Percentiles rank a stretch among this genome's conserved stretches.
Evolutionary conservation across 2,797 vertebrate genomes (phyloP).

Genomic region (Microtus californicus): DNA sequence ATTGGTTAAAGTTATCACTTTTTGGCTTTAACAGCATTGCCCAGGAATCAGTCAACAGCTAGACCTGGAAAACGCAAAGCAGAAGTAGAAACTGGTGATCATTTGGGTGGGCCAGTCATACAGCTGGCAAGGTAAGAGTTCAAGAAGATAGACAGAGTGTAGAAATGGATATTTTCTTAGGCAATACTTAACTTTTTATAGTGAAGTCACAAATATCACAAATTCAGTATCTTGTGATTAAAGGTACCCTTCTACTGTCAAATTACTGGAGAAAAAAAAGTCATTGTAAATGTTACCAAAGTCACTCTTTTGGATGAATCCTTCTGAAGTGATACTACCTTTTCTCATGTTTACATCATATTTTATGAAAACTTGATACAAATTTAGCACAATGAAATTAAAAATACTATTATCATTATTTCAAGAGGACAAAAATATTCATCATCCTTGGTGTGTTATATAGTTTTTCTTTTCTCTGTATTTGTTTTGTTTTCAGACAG

Average conservation of each 20-base stretch:
- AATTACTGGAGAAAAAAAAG: neutral
- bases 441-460: neutral
- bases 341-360: neutral
- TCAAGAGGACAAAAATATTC: conserved; percentile 11
- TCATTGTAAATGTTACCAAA: neutral
- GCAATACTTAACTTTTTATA: conserved; percentile 6
- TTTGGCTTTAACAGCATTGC: conserved; percentile 1
- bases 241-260: neutral
- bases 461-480: neutral
- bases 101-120: neutral
- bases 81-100: neutral
- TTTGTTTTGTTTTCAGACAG: neutral
- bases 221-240: conserved; percentile 13
- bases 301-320: neutral
- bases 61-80: conserved; percentile 29
- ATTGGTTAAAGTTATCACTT: conserved; percentile 52
- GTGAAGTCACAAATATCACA: conserved; percentile 20
- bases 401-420: conserved; percentile 13
- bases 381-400: neutral
- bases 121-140: neutral
- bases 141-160: neutral
- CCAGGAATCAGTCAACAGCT: conserved; percentile 50
- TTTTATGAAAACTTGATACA: neutral
- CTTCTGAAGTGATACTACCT: neutral
- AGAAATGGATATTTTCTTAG: neutral